Evolutionary conservation across 2,888 invertebrate species (phyloP).

Genomic region (Melipona bicolor): DNA sequence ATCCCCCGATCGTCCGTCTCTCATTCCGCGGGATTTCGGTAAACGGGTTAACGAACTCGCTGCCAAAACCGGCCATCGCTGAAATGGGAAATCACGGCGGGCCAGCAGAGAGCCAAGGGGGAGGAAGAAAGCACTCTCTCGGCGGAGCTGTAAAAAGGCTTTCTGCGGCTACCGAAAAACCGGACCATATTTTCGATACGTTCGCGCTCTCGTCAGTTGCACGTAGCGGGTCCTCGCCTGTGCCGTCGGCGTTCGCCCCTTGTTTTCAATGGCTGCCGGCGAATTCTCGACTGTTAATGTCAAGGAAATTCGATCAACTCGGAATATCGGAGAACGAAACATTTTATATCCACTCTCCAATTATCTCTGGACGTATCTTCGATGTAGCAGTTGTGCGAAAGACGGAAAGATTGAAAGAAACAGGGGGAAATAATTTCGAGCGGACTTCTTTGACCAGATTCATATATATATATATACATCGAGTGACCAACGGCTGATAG

Average conservation of each 20-base stretch:
- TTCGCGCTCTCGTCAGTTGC: background rate
- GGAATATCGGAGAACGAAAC: background rate
- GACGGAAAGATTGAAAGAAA: background rate
- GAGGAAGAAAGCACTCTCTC: conserved; percentile 3
- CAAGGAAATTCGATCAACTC: background rate
- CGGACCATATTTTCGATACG: conserved; percentile 30
- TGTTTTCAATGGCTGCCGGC: background rate
- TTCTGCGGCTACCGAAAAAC: conserved; percentile 40
- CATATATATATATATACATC: conserved; percentile 12
- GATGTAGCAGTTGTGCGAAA: background rate
- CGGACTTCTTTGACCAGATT: conserved; percentile 27
- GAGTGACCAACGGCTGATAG: conserved; percentile 37
- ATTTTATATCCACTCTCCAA: background rate
- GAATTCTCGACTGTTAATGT: background rate
- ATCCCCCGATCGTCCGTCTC: conserved; percentile 7
- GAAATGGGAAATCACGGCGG: conserved; percentile 35
- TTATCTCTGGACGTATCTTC: background rate
- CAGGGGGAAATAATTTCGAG: background rate
- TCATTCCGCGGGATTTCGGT: conserved; percentile 22
- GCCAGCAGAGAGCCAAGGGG: conserved; percentile 1
- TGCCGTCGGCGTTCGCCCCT: too few species aligned
- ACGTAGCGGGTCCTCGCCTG: background rate
- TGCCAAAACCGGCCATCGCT: conserved; percentile 46
- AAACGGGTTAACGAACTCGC: conserved; percentile 45
- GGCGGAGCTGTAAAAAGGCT: conserved; percentile 20